phyloP scores from a whole-genome alignment of 1,140 invertebrate genomes.

The Contarinia nasturtii region DNA sequence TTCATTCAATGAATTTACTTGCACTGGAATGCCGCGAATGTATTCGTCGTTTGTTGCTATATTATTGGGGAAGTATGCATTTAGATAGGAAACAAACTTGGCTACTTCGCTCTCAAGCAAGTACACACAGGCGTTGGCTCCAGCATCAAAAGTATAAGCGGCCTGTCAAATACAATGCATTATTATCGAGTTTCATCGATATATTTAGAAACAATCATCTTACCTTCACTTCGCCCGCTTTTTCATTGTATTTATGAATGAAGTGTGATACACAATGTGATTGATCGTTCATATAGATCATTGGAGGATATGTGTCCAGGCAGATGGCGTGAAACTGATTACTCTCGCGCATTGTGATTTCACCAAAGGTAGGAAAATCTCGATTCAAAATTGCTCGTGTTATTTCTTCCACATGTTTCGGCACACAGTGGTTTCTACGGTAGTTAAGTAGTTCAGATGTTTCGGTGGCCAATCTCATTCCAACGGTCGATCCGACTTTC shows the following conservation, averaged over 20 bases:
- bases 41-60: constrained; percentile 26
- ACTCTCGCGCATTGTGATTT: constrained; percentile 92
- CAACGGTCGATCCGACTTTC: constrained; percentile 69
- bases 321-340: constrained; percentile 95
- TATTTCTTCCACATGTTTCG: constrained; percentile 47
- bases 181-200: constrained; percentile 2
- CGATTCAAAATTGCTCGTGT: constrained; percentile 53
- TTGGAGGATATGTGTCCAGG: constrained; percentile 87
- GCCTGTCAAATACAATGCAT: constrained; percentile 12
- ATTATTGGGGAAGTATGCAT: constrained; percentile 50
- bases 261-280: constrained; percentile 64
- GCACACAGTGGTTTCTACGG: constrained; percentile 51
- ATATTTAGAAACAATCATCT: not conserved
- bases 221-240: constrained; percentile 38
- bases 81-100: constrained; percentile 40
- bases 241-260: constrained; percentile 65
- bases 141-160: constrained; percentile 95
- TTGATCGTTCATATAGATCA: constrained; percentile 76
- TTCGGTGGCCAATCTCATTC: constrained; percentile 68
- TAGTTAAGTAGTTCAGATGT: constrained; percentile 73
- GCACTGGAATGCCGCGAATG: constrained; percentile 31
- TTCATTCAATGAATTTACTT: constrained; percentile 3
- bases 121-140: constrained; percentile 88
- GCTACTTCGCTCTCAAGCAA: constrained; percentile 57
- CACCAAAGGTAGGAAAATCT: constrained; percentile 76